These are phyloP conservation scores for Cataglyphis altisquamis DNA, from an alignment of 2,888 invertebrate genomes.

Conservation along the genomic window DNA sequence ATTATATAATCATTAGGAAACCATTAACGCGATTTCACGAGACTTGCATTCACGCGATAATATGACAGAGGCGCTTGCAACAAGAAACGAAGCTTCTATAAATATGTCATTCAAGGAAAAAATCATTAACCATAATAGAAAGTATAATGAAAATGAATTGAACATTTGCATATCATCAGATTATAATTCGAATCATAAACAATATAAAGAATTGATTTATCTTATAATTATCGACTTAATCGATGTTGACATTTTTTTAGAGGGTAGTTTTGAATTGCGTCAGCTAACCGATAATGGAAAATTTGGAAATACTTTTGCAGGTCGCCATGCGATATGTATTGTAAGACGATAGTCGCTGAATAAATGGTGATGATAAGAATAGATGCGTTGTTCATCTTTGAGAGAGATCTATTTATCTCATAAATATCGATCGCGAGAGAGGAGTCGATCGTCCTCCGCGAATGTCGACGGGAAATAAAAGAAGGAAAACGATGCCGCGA, in stretches of 20 bases:
- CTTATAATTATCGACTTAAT: conserved; percentile 3
- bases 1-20: conserved; percentile 5
- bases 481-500: conserved; percentile 48
- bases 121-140: neutral
- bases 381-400: neutral
- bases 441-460: conserved; percentile 21
- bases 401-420: conserved; percentile 36
- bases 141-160: neutral
- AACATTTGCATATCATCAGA: neutral
- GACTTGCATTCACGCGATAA: neutral
- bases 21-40: conserved; percentile 21
- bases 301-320: conserved; percentile 6
- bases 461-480: conserved; percentile 35
- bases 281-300: neutral
- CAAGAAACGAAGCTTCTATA: neutral
- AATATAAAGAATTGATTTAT: neutral
- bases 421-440: conserved; percentile 29
- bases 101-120: neutral
- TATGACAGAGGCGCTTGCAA: neutral
- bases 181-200: neutral
- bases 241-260: neutral
- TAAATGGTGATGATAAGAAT: neutral
- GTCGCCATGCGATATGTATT: neutral
- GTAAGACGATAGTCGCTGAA: neutral
- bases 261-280: neutral